phyloP scores from a whole-genome alignment of 1,140 invertebrate species.

The Anastatus disparis region DNA sequence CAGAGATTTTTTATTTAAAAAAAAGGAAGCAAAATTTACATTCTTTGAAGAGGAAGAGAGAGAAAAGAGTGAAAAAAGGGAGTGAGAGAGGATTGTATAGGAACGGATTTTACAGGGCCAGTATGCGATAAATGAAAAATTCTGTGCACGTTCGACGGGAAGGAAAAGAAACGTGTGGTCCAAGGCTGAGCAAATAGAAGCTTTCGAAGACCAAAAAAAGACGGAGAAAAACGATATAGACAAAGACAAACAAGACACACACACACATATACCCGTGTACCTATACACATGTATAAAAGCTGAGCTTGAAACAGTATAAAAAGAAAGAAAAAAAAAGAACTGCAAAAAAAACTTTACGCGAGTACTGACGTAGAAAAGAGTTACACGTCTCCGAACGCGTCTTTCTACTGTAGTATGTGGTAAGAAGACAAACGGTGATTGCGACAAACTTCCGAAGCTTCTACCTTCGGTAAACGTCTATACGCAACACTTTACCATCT shows the following conservation, averaged over 20 bases:
- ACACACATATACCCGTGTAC: slow-evolving; percentile 1
- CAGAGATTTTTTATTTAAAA: no score
- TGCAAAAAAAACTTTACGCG: background rate
- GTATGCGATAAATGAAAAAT: slow-evolving; percentile 21
- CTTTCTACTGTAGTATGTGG: no score
- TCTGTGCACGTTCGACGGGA: slow-evolving; percentile 30
- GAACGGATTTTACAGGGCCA: background rate
- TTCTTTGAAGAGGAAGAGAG: background rate
- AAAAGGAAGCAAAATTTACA: slow-evolving; percentile 32
- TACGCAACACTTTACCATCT: background rate
- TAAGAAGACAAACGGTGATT: slow-evolving; percentile 41
- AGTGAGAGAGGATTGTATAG: slow-evolving; percentile 11
- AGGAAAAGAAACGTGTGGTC: slow-evolving; percentile 27
- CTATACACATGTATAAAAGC: no score
- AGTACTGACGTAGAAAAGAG: slow-evolving; percentile 9
- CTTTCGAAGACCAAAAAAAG: background rate
- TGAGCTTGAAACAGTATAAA: slow-evolving; percentile 21
- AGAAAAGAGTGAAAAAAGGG: background rate
- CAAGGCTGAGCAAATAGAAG: slow-evolving; percentile 9
- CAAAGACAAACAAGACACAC: slow-evolving; percentile 3
- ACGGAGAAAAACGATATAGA: background rate
- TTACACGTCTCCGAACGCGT: slow-evolving; percentile 32
- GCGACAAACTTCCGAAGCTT: slow-evolving; percentile 37
- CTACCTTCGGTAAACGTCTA: slow-evolving; percentile 9
- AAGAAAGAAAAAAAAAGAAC: slow-evolving; percentile 13